Evolutionary conservation across 2,797 vertebrate genomes (phyloP).

Genomic region (Pipistrellus pygmaeus): DNA sequence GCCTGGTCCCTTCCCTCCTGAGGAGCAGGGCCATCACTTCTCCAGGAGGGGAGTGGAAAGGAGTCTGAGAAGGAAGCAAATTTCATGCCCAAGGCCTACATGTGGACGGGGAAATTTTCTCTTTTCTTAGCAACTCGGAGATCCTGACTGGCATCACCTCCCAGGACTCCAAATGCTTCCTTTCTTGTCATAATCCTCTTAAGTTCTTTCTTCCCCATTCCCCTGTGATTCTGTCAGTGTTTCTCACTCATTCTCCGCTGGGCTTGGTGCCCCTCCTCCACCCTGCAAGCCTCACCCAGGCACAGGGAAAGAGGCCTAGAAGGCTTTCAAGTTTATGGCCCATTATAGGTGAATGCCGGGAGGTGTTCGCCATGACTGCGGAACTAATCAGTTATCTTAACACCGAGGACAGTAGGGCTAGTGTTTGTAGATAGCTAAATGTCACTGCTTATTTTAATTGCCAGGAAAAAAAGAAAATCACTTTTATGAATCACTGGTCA

Average conservation of each 20-base stretch:
- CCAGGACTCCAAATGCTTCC: conserved; percentile 82
- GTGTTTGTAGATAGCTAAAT: conserved; percentile 60
- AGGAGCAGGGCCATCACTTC: neutral
- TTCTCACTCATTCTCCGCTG: conserved; percentile 71
- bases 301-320: conserved; percentile 9
- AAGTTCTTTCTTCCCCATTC: conserved; percentile 74
- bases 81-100: neutral
- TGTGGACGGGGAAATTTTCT: conserved; percentile 34
- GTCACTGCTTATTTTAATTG: conserved; percentile 72
- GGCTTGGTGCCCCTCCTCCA: conserved; percentile 74
- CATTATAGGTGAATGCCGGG: conserved; percentile 77
- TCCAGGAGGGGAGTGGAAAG: neutral
- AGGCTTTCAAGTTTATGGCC: conserved; percentile 82
- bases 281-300: neutral
- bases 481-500: conserved; percentile 71
- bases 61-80: conserved; percentile 7
- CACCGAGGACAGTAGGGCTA: conserved; percentile 41
- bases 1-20: neutral
- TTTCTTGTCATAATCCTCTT: conserved; percentile 86
- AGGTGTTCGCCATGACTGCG: conserved; percentile 68
- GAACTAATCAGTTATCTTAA: conserved; percentile 83
- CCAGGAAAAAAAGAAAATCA: conserved; percentile 69
- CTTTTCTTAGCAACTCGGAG: conserved; percentile 76
- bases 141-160: conserved; percentile 84
- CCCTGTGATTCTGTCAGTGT: conserved; percentile 70